These are phyloP conservation scores for Leucoraja erinaceus DNA, from an alignment of 2,113 vertebrate genomes.

Conservation along the genomic window DNA sequence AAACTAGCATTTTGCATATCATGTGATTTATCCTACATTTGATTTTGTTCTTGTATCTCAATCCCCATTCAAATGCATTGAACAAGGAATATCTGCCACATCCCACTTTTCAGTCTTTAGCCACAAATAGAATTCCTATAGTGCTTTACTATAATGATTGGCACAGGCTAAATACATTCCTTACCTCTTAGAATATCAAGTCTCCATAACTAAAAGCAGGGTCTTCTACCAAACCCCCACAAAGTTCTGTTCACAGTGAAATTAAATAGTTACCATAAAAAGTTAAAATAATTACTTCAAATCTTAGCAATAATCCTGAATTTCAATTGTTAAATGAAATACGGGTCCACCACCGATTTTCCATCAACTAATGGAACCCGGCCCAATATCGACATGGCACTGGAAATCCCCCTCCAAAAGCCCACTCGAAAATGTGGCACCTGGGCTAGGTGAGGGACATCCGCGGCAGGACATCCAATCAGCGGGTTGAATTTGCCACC, in stretches of 20 bases:
- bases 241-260: neutral
- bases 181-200: neutral
- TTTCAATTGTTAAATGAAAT: neutral
- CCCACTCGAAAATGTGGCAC: too few relatives aligned
- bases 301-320: neutral
- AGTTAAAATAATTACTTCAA: neutral
- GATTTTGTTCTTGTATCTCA: neutral
- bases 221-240: neutral
- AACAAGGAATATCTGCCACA: neutral
- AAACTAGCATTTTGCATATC: neutral
- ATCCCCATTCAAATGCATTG: neutral
- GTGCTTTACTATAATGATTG: neutral
- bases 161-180: neutral
- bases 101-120: neutral
- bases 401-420: too few relatives aligned
- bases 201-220: neutral
- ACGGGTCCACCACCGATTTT: too few relatives aligned
- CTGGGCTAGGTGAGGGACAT: too few relatives aligned
- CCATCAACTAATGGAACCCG: too few relatives aligned
- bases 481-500: too few relatives aligned
- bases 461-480: too few relatives aligned
- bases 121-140: too few relatives aligned
- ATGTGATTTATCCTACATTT: neutral
- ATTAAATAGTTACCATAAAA: neutral
- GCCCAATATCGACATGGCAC: too few relatives aligned